Evolutionary conservation across 2,888 invertebrate species (phyloP).

Genomic region (Phaonia tiefii): DNA sequence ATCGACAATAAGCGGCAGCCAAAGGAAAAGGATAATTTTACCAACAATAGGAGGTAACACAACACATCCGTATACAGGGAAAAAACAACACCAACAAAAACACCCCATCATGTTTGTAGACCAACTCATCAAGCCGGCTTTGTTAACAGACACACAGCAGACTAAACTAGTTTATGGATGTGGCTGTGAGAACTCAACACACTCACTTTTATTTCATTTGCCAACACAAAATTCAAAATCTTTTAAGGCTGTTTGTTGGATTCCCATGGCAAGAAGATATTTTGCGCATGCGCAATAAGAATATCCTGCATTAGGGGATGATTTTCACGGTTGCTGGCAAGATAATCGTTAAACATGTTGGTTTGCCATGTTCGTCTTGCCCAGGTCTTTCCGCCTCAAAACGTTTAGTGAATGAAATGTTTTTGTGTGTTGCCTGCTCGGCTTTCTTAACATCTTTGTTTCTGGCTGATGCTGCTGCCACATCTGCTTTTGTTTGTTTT

Average conservation of each 20-base stretch:
- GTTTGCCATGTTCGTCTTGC: conserved; percentile 15
- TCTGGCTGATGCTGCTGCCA: conserved; percentile 13
- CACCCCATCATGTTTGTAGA: conserved; percentile 2
- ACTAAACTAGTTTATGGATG: conserved; percentile 18
- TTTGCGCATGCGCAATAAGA: neutral
- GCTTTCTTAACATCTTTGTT: conserved; percentile 21
- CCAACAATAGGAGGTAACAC: too few relatives aligned
- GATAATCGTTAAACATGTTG: neutral
- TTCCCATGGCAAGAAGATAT: conserved; percentile 4
- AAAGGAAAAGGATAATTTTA: neutral
- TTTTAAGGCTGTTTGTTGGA: neutral
- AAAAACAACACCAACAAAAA: conserved; percentile 20
- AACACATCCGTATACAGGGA: neutral
- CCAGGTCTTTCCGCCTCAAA: neutral
- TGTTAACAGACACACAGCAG: conserved; percentile 17
- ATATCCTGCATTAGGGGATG: conserved; percentile 5
- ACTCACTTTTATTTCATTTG: conserved; percentile 10
- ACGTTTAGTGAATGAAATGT: neutral
- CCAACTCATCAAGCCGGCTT: conserved; percentile 16
- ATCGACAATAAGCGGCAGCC: neutral
- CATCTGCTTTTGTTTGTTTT: conserved; percentile 42
- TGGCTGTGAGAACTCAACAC: neutral
- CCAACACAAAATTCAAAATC: neutral
- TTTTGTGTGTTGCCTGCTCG: neutral
- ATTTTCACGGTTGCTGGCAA: neutral